Evolutionary conservation across 1,140 invertebrate species (phyloP).

Genomic region (Neodiprion pinetum): DNA sequence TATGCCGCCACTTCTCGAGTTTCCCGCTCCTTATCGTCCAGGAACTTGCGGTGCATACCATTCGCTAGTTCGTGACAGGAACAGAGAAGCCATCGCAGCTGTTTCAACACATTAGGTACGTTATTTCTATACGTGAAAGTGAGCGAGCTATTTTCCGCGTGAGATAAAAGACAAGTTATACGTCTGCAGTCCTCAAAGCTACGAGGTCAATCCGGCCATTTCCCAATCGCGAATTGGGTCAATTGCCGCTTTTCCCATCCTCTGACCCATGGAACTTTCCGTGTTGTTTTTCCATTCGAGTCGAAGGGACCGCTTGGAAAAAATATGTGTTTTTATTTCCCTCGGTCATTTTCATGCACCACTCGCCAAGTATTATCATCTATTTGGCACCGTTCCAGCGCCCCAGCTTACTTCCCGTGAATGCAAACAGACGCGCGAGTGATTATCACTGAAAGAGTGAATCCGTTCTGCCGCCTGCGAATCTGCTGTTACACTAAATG

Average conservation of each 20-base stretch:
- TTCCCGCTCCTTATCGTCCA: too few species aligned
- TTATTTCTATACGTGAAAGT: slow-evolving; percentile 1
- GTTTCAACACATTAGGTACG: not conserved
- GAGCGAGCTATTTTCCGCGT: not conserved
- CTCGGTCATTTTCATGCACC: not conserved
- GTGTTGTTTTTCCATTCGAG: too few species aligned
- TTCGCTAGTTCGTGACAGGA: not conserved
- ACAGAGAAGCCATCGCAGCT: not conserved
- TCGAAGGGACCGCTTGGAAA: not conserved
- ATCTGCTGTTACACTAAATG: not conserved
- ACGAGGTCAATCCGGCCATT: too few species aligned
- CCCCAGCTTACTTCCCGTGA: not conserved
- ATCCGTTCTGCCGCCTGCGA: not conserved
- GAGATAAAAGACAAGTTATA: not conserved
- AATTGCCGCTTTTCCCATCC: too few species aligned
- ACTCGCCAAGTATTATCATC: not conserved
- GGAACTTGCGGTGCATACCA: too few species aligned
- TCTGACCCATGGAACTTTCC: too few species aligned
- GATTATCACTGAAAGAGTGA: not conserved
- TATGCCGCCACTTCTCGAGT: too few species aligned
- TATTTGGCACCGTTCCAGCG: not conserved
- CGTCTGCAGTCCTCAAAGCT: not conserved
- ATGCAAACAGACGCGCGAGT: slow-evolving; percentile 6
- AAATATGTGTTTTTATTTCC: too few species aligned
- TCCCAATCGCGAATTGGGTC: too few species aligned